phyloP scores from a whole-genome alignment of 92 coral and sea anemone species.

The Anthopleura xanthogrammica region DNA sequence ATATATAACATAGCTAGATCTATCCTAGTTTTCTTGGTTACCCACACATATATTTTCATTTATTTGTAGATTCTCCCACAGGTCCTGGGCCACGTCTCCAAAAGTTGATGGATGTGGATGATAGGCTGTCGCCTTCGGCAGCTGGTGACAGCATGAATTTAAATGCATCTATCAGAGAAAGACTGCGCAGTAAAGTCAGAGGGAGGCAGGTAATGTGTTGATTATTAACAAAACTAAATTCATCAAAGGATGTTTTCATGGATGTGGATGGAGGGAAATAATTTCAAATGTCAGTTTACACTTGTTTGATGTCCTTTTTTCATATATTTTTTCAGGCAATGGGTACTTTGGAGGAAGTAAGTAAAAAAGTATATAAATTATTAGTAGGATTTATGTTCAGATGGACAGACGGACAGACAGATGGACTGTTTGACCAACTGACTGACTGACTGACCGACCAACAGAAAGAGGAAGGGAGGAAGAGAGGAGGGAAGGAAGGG shows the following conservation, averaged over 20 bases:
- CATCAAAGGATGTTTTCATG: not conserved
- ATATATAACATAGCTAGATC: too few species aligned
- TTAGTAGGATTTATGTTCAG: not conserved
- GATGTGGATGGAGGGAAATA: too few species aligned
- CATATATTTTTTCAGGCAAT: conserved; percentile 4
- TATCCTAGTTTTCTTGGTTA: not conserved
- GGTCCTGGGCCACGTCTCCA: conserved; percentile 67
- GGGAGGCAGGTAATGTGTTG: conserved; percentile 71
- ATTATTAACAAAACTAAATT: not conserved
- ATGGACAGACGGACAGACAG: too few species aligned
- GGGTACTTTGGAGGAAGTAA: conserved; percentile 27
- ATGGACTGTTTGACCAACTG: too few species aligned
- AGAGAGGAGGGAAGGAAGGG: not conserved
- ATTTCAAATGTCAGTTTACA: too few species aligned
- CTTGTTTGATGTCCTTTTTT: not conserved
- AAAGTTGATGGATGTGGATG: conserved; percentile 32
- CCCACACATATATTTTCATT: not conserved
- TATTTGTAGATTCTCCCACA: conserved; percentile 27
- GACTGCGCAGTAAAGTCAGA: conserved; percentile 94
- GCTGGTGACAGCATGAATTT: conserved; percentile 72
- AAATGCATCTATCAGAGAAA: conserved; percentile 94
- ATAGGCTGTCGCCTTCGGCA: conserved; percentile 52
- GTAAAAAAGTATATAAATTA: not conserved
- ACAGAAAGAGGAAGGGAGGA: not conserved
- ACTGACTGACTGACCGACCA: not conserved